These are phyloP conservation scores for Apostichopus parvimensis DNA, from an alignment of 35 echinoderm and acorn worm genomes.

Conservation along the genomic window DNA sequence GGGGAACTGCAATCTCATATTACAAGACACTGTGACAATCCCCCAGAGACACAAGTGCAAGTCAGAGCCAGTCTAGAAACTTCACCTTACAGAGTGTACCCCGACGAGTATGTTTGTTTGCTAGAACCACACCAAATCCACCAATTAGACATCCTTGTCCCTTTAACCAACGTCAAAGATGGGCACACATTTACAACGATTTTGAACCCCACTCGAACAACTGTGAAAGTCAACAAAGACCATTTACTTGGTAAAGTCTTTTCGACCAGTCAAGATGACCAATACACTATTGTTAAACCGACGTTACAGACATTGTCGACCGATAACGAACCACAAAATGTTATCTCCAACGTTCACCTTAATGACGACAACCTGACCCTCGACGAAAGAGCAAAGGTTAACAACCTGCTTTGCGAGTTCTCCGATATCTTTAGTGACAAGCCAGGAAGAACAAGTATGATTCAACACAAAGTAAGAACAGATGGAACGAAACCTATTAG, in stretches of 20 bases:
- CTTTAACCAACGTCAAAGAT: background rate
- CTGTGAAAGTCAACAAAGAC: slow-evolving; percentile 3
- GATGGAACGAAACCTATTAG: slow-evolving; percentile 36
- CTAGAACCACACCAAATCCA: background rate
- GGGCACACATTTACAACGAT: background rate
- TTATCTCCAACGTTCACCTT: slow-evolving; percentile 11
- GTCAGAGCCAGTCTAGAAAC: too few species aligned
- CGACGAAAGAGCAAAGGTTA: slow-evolving; percentile 23
- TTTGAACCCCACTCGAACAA: background rate
- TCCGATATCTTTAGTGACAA: slow-evolving; percentile 13
- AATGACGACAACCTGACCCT: background rate
- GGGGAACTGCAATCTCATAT: background rate
- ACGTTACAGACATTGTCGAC: too few species aligned
- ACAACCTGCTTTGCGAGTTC: slow-evolving; percentile 13
- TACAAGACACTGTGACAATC: background rate
- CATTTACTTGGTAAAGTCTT: too few species aligned
- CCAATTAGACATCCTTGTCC: background rate
- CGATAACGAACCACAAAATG: too few species aligned
- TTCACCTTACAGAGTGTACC: background rate
- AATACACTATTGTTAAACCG: too few species aligned
- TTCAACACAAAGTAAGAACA: slow-evolving; percentile 60
- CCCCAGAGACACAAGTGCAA: background rate
- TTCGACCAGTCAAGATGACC: too few species aligned
- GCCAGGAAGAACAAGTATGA: slow-evolving; percentile 24
- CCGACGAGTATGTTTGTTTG: background rate